These are phyloP conservation scores for Drosophila parthenogenetica DNA, from an alignment of 2,888 invertebrate genomes.

Conservation along the genomic window DNA sequence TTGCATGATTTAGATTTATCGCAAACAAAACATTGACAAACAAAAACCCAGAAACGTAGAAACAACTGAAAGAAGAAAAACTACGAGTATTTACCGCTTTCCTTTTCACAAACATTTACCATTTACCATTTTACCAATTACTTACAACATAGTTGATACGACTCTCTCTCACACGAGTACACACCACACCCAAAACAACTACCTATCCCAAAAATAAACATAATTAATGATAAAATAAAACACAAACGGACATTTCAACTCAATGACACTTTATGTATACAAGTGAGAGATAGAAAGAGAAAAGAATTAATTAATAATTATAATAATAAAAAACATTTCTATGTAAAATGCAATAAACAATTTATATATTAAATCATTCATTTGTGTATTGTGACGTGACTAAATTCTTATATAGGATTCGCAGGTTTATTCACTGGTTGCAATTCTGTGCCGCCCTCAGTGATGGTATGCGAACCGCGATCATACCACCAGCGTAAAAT, in stretches of 20 bases:
- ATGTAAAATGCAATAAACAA: conserved; percentile 73
- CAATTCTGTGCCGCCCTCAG: conserved; percentile 66
- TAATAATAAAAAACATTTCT: conserved; percentile 40
- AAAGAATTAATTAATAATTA: conserved; percentile 32
- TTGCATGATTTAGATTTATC: conserved; percentile 56
- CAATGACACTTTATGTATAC: conserved; percentile 59
- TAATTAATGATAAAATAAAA: neutral
- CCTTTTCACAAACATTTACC: conserved; percentile 34
- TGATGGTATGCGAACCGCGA: conserved; percentile 82
- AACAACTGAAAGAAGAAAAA: conserved; percentile 6
- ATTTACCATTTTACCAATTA: conserved; percentile 41
- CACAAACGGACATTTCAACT: conserved; percentile 46
- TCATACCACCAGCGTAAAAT: conserved; percentile 84
- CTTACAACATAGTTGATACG: conserved; percentile 67
- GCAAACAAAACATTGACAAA: conserved; percentile 24
- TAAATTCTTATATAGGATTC: conserved; percentile 56
- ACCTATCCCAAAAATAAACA: conserved; percentile 16
- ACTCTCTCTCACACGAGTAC: conserved; percentile 25
- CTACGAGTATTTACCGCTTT: conserved; percentile 45
- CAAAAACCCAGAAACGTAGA: conserved; percentile 17
- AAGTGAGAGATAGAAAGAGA: conserved; percentile 48
- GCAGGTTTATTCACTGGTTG: conserved; percentile 53
- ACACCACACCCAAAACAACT: neutral
- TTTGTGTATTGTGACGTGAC: conserved; percentile 8
- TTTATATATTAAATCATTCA: conserved; percentile 57